A percentile compares a stretch with the other conserved stretches of the same genome.
Evolutionary conservation across 1,140 invertebrate genomes (phyloP).

Genomic region (Diachasmimorpha longicaudata): DNA sequence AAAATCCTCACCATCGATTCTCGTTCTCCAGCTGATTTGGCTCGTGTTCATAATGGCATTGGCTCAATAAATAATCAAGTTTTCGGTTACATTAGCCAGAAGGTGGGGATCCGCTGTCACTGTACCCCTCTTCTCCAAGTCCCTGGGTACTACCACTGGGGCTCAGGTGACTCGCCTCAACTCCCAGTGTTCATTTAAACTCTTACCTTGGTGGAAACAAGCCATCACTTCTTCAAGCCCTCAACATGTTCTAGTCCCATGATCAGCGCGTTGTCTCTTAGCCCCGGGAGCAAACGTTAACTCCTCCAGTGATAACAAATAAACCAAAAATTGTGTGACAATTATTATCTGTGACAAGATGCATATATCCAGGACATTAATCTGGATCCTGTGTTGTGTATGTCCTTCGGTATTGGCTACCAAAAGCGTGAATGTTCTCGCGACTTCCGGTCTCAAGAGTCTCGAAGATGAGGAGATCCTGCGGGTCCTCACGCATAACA

Average conservation of each 20-base stretch:
- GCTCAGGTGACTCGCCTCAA: neutral
- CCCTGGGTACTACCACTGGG: neutral
- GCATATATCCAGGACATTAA: constrained; percentile 19
- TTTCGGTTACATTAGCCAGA: neutral
- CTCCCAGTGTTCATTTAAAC: neutral
- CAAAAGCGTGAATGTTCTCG: constrained; percentile 38
- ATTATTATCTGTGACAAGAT: constrained; percentile 31
- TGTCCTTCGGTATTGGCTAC: neutral
- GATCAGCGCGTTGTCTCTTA: too few relatives aligned
- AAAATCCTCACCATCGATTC: too few relatives aligned
- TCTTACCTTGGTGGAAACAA: neutral
- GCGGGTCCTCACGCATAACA: constrained; percentile 39
- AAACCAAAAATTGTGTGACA: too few relatives aligned
- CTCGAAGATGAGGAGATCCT: constrained; percentile 45
- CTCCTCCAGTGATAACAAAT: too few relatives aligned
- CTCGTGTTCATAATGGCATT: too few relatives aligned
- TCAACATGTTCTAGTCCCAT: neutral
- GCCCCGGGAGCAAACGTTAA: too few relatives aligned
- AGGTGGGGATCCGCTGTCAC: neutral
- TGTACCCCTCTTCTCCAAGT: neutral
- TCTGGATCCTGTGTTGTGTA: constrained; percentile 23
- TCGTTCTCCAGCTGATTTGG: too few relatives aligned
- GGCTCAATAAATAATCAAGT: neutral
- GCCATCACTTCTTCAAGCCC: neutral
- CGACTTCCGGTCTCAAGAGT: constrained; percentile 25